Evolutionary conservation across 2,113 vertebrate species (phyloP).

Genomic region (Colaptes auratus): DNA sequence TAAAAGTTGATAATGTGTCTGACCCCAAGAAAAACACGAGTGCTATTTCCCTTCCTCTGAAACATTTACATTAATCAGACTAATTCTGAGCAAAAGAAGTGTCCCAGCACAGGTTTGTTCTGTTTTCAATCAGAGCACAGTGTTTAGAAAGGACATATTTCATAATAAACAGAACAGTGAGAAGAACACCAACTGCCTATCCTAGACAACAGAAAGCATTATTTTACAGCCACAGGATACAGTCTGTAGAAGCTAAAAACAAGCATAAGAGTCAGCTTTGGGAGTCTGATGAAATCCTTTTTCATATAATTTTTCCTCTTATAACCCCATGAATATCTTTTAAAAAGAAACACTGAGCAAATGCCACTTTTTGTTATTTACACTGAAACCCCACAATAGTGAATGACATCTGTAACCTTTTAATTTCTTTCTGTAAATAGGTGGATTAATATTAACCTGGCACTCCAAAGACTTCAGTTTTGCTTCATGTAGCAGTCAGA

Average conservation of each 20-base stretch:
- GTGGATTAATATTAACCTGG: neutral
- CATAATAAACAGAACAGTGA: neutral
- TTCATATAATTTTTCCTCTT: neutral
- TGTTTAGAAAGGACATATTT: constrained; percentile 49
- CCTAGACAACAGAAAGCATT: constrained; percentile 26
- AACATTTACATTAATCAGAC: neutral
- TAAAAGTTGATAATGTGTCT: neutral
- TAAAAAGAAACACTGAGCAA: constrained; percentile 3
- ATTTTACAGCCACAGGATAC: constrained; percentile 9
- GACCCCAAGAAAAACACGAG: neutral
- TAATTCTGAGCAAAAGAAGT: constrained; percentile 8
- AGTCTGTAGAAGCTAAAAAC: neutral
- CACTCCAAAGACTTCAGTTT: neutral
- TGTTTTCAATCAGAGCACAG: neutral
- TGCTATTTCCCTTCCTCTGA: neutral
- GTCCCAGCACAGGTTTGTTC: neutral
- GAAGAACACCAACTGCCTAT: constrained; percentile 3
- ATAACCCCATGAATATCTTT: neutral
- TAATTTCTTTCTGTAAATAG: neutral
- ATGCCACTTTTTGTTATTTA: constrained; percentile 51
- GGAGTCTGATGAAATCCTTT: neutral
- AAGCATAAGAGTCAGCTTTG: constrained; percentile 18
- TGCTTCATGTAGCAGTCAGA: neutral
- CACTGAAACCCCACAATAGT: neutral
- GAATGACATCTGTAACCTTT: constrained; percentile 48